Base-by-base conservation (phyloP, 1,140 invertebrate species). In the Drosophila tani region DNA sequence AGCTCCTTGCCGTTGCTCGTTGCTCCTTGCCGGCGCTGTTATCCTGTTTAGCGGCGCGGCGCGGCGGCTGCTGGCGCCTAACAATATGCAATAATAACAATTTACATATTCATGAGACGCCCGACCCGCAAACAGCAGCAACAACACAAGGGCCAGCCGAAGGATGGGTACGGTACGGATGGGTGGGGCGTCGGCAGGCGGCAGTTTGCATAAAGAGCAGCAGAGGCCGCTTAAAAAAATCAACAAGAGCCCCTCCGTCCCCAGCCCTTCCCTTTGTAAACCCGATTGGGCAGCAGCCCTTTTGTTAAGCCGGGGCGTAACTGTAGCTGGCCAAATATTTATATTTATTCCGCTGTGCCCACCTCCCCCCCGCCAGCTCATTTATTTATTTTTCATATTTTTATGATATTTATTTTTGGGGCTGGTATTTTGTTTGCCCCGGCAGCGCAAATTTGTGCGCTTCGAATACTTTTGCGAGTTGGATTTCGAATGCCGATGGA, bases 81-180 rank as follows among this genome's bases (percentile, higher is more conserved):
- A 88, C 84, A 88, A 88, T 90, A 90, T 88, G 84, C 84, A 88
- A 88, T 88, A 88, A 88, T 88, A 88, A 87, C 83, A 87, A 88
- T 88, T 88, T 88, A 88, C 84, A 88, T 88, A 88, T 88, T 88
- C 84, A 88, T 88, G 84, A 88, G 85, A 43, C 74, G 75, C 79
- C 77, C 78, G 66, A 76, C 83, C 79, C 70, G 79, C 83, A 86
- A 79, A 68, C 82, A 84, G 68, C 60, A 79, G 32, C 63, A 73
- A 59, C 55, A 65, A 63, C 73, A 68, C 50, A 51, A 66, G 60
- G 7, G 46, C 32, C 40, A 58, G 57, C 29, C n/a, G 12, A 40
- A 14, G 40, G 11, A 32, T 32, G 40, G 73, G 53, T 12, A 3
- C n/a, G n/a, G 21, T 24, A 3, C 8, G 12, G 15, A 15, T 17